A percentile compares a stretch with the other conserved stretches of the same genome.
These are phyloP conservation scores for Drosophila anomelani DNA, from an alignment of 2,888 invertebrate genomes.

Conservation along the genomic window DNA sequence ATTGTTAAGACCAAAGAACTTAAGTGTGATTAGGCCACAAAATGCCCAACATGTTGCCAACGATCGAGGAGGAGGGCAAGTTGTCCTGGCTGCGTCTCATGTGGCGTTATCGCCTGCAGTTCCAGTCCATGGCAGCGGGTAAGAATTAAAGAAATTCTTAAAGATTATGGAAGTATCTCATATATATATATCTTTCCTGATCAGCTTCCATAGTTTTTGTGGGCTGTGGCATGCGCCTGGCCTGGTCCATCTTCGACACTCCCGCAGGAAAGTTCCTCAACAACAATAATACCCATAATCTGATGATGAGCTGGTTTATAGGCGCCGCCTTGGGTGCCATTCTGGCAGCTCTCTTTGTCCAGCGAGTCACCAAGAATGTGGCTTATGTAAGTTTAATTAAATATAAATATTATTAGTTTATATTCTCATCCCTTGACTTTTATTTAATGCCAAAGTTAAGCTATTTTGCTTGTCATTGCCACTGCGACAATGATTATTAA, in stretches of 20 bases:
- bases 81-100: slow-evolving; percentile 67
- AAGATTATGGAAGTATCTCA: neutral
- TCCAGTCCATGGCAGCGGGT: slow-evolving; percentile 79
- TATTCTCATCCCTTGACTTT: neutral
- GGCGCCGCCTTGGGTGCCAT: slow-evolving; percentile 78
- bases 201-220: slow-evolving; percentile 75
- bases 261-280: slow-evolving; percentile 68
- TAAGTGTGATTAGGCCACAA: neutral
- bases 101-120: slow-evolving; percentile 78
- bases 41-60: slow-evolving; percentile 70
- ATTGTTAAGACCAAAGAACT: slow-evolving; percentile 14
- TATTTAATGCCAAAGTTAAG: neutral
- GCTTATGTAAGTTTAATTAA: slow-evolving; percentile 75
- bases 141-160: neutral
- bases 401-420: neutral
- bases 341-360: slow-evolving; percentile 74
- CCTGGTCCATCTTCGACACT: slow-evolving; percentile 78
- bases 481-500: neutral
- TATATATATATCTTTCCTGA: neutral
- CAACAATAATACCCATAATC: slow-evolving; percentile 61
- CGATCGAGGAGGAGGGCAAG: slow-evolving; percentile 75
- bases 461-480: neutral
- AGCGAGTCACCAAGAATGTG: slow-evolving; percentile 78
- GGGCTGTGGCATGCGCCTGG: slow-evolving; percentile 80
- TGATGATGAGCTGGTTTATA: slow-evolving; percentile 81